Base-by-base conservation (phyloP, 2,888 invertebrate species). In the Pollenia labialis region DNA sequence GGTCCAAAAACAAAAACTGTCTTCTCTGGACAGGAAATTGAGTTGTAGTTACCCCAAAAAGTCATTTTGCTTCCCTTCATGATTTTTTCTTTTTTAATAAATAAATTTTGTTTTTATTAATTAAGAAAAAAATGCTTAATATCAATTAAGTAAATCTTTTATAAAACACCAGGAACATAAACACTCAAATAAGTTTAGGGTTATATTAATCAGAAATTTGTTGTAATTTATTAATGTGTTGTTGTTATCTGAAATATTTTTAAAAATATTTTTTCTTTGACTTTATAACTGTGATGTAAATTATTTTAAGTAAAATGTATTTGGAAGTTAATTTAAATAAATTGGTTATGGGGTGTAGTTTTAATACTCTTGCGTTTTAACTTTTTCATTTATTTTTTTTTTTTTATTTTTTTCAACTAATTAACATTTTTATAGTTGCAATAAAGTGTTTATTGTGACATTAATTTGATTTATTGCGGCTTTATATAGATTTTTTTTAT, bases 21-120 rank as follows among this genome's bases (percentile, higher is more conserved):
- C 71, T 52, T 52, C 18, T 10, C 44, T 46, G 18, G 72, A 50
- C 76, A 85, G 81, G 81, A 81, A 85, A 81, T 85, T 75, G 64
- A 71, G 50, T 72, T 76, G 64, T 69, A 62, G 66, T 9, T 14
- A 42, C 48, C 42, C 14, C 42, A 75, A 62, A 10, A 50, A 23
- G 40, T 18, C 42, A 11, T 12, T 18, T 6, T n/a, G 11, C 4
- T 42, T 14, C 68, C 54, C 58, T 12, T 40, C 16, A 46, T 42
- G 0, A 10, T 11, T 16, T 18, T 44, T 40, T 40, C 0, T 11
- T 40, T 44, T 11, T n/a, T 6, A n/a, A 32, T 32, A 32, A 4
- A 12, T 32, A 32, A 4, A 12, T 62, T 23, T 76, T 76, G n/a
- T 62, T 62, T n/a, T 50, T 66, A 42, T 64, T 64, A 75, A 52